Evolutionary conservation across 2,797 vertebrate genomes (phyloP), one percentile per base, ranked within the genome.

Genomic region (Melanotaenia pygmaea): DNA sequence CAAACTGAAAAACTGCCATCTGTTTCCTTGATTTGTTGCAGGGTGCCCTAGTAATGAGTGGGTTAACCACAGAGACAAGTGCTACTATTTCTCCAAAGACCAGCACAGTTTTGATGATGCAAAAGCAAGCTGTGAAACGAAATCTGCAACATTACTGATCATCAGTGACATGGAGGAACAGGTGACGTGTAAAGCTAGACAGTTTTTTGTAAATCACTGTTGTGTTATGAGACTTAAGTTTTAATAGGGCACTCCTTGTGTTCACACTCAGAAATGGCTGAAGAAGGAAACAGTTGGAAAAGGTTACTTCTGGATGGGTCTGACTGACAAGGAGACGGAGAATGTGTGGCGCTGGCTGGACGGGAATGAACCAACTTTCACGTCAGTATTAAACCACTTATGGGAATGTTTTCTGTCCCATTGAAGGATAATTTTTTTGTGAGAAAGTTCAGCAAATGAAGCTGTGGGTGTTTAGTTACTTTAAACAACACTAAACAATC

Each of bases 251-350:
- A 8, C 1, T 35, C 63, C 16, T 75, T 59, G 63, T 79, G 61
- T 91, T 88, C 89, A 70, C 10, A 0, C 59, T 84, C 89, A 99
- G 97, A 94, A 94, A 95, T 99, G 96, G 96, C 88, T 99, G 72
- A 95, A 94, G 89, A 95, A 90, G 68, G 95, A 97, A 80, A 94
- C 91, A 4, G 30, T 76, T 7, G 95, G 94, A 50, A 96, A 94
- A 86, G 95, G 96, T 14, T 97, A 93, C 87, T 96, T 97, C 90
- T 99, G 98, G 98, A 96, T 99, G 61, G 98, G 97, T 62, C 94
- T 99, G 79, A 97, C 97, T 0, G 97, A 99, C 86, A 89, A 51
- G 18, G 91, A 91, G 53, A 90, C 93, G 45, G 97, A 98, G 90
- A 93, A 93, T 20, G 92, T 93, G 32, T 99, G 98, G 97, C 95